A percentile compares a stretch with the other conserved stretches of the same genome.
Conservation (phyloP, 2,113 vertebrate genomes). For the Semicossyphus pulcher region DNA sequence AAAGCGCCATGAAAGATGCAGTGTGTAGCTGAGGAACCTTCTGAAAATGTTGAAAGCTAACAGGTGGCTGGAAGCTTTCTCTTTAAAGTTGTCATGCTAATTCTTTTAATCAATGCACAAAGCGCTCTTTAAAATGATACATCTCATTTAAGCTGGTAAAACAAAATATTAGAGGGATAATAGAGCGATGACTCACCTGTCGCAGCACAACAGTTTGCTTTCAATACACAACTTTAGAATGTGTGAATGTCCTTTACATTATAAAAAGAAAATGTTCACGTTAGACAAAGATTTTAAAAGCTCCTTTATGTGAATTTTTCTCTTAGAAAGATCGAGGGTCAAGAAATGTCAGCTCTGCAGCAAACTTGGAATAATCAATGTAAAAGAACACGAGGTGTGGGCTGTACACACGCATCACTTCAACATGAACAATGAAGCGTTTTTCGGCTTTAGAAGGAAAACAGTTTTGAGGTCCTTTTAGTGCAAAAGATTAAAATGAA, state of each 20-base stretch:
- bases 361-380: background rate
- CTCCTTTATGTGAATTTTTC: background rate
- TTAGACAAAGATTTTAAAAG: background rate
- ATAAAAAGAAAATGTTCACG: too few relatives aligned
- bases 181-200: too few relatives aligned
- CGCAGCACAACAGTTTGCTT: background rate
- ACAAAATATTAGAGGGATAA: background rate
- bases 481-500: too few relatives aligned
- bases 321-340: too few relatives aligned
- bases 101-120: background rate
- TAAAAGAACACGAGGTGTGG: too few relatives aligned
- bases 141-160: conserved; percentile 7
- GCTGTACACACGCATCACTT: background rate
- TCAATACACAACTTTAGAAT: background rate
- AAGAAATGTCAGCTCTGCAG: background rate
- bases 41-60: conserved; percentile 9
- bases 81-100: background rate
- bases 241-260: background rate
- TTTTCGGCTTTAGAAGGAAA: background rate
- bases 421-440: background rate
- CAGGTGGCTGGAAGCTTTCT: background rate
- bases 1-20: background rate
- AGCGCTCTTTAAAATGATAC: background rate
- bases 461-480: background rate
- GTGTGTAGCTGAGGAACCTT: background rate